Conservation (phyloP, 2,113 vertebrate genomes). For the Psettodes erumei region DNA sequence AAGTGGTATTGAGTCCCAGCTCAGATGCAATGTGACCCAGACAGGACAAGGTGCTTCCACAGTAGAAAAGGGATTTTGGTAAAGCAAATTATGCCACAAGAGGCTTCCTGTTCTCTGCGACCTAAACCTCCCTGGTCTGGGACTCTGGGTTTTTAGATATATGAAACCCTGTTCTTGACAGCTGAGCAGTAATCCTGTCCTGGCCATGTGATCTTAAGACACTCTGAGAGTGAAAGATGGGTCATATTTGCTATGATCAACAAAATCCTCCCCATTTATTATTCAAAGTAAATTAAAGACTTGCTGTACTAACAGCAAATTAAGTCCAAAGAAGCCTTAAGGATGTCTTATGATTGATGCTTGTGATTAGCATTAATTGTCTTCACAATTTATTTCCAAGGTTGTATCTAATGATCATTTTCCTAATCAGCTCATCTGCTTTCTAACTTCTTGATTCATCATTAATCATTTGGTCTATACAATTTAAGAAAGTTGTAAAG, state of each 20-base stretch:
- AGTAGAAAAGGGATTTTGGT: conserved; percentile 43
- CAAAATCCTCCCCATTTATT: conserved; percentile 38
- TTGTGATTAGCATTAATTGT: not conserved
- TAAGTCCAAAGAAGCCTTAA: not conserved
- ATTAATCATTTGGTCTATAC: not conserved
- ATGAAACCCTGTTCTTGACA: conserved; percentile 42
- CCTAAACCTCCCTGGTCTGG: conserved; percentile 48
- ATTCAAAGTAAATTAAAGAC: conserved; percentile 21
- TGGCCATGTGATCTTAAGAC: conserved; percentile 39
- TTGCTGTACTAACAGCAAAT: conserved; percentile 12
- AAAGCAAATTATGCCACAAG: conserved; percentile 51
- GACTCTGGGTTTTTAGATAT: conserved; percentile 65
- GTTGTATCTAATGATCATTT: not conserved
- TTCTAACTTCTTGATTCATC: not conserved
- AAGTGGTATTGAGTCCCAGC: conserved; percentile 27
- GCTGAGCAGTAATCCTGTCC: conserved; percentile 54
- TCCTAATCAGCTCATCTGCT: not conserved
- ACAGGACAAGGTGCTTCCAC: conserved; percentile 34
- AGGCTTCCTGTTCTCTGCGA: conserved; percentile 46
- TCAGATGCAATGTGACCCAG: conserved; percentile 40
- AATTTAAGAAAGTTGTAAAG: not conserved
- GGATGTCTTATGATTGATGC: not conserved
- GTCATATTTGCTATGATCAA: conserved; percentile 14
- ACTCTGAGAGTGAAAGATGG: conserved; percentile 38
- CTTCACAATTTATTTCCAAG: not conserved